A percentile compares a stretch with the other conserved stretches of the same genome.
Evolutionary conservation across 2,888 invertebrate genomes (phyloP).

Genomic region (Bugula neritina): DNA sequence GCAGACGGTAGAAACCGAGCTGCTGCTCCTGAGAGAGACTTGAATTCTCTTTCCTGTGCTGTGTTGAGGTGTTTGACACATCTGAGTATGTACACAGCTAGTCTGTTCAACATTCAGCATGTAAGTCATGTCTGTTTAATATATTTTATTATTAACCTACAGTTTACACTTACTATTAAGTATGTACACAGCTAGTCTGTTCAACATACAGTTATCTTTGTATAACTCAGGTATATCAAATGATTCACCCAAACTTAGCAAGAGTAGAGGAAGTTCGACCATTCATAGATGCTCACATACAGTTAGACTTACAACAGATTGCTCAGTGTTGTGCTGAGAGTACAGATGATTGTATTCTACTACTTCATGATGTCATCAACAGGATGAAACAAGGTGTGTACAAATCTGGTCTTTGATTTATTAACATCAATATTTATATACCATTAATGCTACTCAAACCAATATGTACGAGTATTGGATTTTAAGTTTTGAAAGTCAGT

Average conservation of each 20-base stretch:
- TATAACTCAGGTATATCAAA: background rate
- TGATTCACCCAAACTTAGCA: background rate
- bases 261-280: background rate
- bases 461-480: too few relatives aligned
- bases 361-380: constrained; percentile 14
- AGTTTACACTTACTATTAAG: constrained; percentile 32
- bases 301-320: constrained; percentile 17
- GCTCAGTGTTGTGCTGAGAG: constrained; percentile 16
- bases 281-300: constrained; percentile 18
- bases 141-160: background rate
- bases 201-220: constrained; percentile 1
- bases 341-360: constrained; percentile 19
- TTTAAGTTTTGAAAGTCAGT: too few relatives aligned
- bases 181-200: constrained; percentile 35
- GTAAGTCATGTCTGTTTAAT: background rate
- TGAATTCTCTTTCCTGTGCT: constrained; percentile 35
- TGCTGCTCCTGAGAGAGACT: constrained; percentile 35
- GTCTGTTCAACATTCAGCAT: constrained; percentile 26
- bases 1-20: constrained; percentile 32
- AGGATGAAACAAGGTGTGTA: constrained; percentile 2
- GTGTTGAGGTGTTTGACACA: constrained; percentile 38
- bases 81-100: constrained; percentile 37
- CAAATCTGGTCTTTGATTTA: too few relatives aligned
- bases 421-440: too few relatives aligned
- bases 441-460: too few relatives aligned